Evolutionary conservation across 2,888 invertebrate genomes (phyloP).

Genomic region (Drosophila acutilabella): DNA sequence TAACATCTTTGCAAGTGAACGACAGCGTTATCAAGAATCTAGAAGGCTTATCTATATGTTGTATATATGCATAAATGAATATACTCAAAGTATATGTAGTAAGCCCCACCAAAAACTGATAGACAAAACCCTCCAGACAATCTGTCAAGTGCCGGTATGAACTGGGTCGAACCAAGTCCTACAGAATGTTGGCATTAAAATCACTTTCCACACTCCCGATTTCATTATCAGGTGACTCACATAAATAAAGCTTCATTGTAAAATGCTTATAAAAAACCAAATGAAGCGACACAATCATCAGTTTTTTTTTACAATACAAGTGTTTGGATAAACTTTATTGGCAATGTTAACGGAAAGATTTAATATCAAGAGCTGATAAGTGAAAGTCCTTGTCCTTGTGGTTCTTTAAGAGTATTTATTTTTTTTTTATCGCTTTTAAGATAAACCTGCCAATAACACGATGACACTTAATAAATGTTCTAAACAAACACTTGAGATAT

Average conservation of each 20-base stretch:
- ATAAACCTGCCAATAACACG: conserved; percentile 22
- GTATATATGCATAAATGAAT: conserved; percentile 17
- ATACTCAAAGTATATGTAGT: conserved; percentile 14
- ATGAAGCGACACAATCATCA: conserved; percentile 9
- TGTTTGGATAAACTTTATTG: conserved; percentile 36
- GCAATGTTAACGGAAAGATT: conserved; percentile 11
- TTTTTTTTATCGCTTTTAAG: conserved; percentile 8
- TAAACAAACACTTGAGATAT: conserved; percentile 13
- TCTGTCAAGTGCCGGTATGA: conserved; percentile 60
- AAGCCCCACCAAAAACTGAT: conserved; percentile 16
- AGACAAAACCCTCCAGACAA: conserved; percentile 49
- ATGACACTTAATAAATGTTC: conserved; percentile 12
- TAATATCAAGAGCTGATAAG: conserved; percentile 1
- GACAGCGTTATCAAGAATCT: conserved; percentile 42
- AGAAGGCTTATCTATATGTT: conserved; percentile 44
- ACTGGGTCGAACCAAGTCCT: conserved; percentile 56
- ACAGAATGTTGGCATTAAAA: conserved; percentile 15
- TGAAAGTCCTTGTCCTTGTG: conserved; percentile 31
- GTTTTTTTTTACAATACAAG: conserved; percentile 11
- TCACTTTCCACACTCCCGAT: conserved; percentile 17
- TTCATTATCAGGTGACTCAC: conserved; percentile 47
- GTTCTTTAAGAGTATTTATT: conserved; percentile 14
- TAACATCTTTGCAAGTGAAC: conserved; percentile 35
- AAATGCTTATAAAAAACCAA: conserved; percentile 11
- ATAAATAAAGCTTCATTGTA: conserved; percentile 15